Base-by-base conservation (phyloP, 2,888 invertebrate genomes). In the Blastobasis lacticolella region DNA sequence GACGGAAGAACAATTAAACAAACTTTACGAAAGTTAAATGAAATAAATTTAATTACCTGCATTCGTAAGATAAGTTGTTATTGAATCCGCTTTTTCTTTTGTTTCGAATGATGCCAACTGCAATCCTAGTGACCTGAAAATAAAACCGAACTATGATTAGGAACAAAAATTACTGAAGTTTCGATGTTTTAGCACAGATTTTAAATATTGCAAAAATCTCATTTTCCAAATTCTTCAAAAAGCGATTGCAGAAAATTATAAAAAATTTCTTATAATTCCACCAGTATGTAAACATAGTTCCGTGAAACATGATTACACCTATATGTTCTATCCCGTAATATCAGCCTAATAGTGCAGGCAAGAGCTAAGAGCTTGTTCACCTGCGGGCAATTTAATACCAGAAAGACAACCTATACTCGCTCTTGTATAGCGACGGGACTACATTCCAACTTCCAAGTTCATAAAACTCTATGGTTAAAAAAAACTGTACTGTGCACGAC, bases 61-160 rank as follows among this genome's bases (percentile, higher is more conserved):
- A 83, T 95, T 95, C 65, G 91, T 92, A 54, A 96, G 88, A 76
- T 95, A 96, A 60, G 93, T 92, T 50, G 94, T 93, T 88, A 96
- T 94, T 46, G 94, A 93, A 73, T 95, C 94, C 5, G 95, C 94
- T 79, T 96, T 95, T 81, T 96, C 95, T 73, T 94, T 93, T 6
- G 95, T 94, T 81, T 95, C 95, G 69, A 95, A 94, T 9, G 95
- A 95, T 47, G 94, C 94, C 69, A 96, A 86, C 73, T 95, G 95
- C 61, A 96, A 87, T 36, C 95, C 96, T 69, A 95, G 87, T 52
- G 95, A 95, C 67, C 95, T 89, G 85, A 55, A 81, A 71, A 57
- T 56, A 53, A 48, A 56, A 58, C 38, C 1, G 23, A 23, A 23
- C 23, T 23, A 23, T 23, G 23, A 23, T 23, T 23, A 23, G 23